phyloP scores from a whole-genome alignment of 2,888 invertebrate species.

The Pemphredon lugubris region DNA sequence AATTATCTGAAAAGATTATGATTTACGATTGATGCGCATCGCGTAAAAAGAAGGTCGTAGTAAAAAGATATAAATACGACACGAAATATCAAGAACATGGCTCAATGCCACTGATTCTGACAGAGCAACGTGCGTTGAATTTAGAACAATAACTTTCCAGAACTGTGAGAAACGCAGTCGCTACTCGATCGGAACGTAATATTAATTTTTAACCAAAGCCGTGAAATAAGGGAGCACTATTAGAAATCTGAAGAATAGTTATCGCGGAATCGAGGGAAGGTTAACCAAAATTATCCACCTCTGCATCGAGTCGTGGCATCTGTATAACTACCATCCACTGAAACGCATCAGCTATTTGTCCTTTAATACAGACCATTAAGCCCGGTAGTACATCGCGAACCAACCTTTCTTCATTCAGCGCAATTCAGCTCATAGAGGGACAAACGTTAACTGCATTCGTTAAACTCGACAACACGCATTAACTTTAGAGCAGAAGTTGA shows the following conservation, averaged over 20 bases:
- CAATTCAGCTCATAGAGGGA: slow-evolving; percentile 19
- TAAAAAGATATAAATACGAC: too few species aligned
- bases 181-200: background rate
- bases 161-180: background rate
- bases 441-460: slow-evolving; percentile 4
- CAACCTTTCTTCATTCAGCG: slow-evolving; percentile 41
- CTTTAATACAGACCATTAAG: slow-evolving; percentile 46
- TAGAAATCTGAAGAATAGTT: background rate
- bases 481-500: background rate
- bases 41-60: slow-evolving; percentile 4
- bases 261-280: slow-evolving; percentile 14
- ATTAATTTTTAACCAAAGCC: background rate
- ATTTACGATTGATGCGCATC: too few species aligned
- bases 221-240: background rate
- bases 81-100: slow-evolving; percentile 20
- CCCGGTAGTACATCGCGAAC: slow-evolving; percentile 9
- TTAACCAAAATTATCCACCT: slow-evolving; percentile 17
- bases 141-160: background rate
- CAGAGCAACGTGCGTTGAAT: background rate
- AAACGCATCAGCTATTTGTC: slow-evolving; percentile 31
- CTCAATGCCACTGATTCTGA: slow-evolving; percentile 20
- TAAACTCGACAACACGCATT: background rate
- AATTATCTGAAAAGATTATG: too few species aligned
- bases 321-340: background rate
- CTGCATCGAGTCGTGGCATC: slow-evolving; percentile 7